phyloP scores from a whole-genome alignment of 1,140 invertebrate species.

The Anadara kagoshimensis region DNA sequence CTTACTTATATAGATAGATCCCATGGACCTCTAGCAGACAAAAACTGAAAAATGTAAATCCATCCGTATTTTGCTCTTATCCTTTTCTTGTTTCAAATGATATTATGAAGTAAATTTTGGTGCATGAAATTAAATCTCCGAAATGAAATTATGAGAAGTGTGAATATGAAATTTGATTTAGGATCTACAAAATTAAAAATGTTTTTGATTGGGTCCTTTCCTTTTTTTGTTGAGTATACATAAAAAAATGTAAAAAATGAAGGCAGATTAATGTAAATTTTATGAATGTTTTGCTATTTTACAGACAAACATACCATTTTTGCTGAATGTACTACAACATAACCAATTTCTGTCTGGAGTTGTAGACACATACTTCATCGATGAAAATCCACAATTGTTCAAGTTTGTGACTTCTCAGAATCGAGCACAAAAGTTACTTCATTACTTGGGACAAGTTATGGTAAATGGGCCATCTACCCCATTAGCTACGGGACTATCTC shows the following conservation, averaged over 20 bases:
- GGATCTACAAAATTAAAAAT: background rate
- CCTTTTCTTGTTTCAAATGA: too few species aligned
- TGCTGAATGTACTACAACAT: constrained; percentile 97
- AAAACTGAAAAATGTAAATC: too few species aligned
- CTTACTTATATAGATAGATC: too few species aligned
- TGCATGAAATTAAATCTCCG: too few species aligned
- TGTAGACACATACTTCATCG: constrained; percentile 98
- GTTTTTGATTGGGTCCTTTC: background rate
- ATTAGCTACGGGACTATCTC: constrained; percentile 90
- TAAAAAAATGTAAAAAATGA: background rate
- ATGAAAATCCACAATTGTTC: constrained; percentile 98
- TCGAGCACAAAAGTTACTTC: constrained; percentile 91
- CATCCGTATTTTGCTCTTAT: too few species aligned
- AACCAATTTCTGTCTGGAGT: constrained; percentile 96
- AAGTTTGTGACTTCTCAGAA: constrained; percentile 92
- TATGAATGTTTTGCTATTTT: constrained; percentile 55
- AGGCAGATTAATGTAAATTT: background rate
- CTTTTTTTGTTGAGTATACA: background rate
- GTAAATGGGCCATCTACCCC: constrained; percentile 98
- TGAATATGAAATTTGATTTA: background rate
- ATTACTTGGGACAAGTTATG: constrained; percentile 93
- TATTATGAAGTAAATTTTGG: too few species aligned
- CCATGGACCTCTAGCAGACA: too few species aligned
- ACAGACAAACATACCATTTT: constrained; percentile 98
- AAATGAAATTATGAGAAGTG: too few species aligned